phyloP scores from a whole-genome alignment of 2,888 invertebrate genomes.

The Sceliomorpha sp. region DNA sequence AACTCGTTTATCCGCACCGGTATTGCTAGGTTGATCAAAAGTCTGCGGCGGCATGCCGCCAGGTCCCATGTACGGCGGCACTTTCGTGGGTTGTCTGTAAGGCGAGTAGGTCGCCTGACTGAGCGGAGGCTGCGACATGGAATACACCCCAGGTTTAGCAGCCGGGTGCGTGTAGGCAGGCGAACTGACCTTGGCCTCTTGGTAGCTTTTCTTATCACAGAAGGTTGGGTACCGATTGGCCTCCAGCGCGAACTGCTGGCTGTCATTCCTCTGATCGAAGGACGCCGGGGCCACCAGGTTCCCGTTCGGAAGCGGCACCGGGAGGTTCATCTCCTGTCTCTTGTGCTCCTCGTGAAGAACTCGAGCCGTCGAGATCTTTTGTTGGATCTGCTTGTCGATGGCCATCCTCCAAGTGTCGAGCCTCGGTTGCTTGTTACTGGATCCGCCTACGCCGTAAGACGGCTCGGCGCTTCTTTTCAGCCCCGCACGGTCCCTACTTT shows the following conservation, averaged over 20 bases:
- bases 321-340: conserved; percentile 66
- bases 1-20: conserved; percentile 86
- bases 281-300: conserved; percentile 59
- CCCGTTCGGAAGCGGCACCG: conserved; percentile 67
- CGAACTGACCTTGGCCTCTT: conserved; percentile 59
- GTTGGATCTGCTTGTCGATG: conserved; percentile 83
- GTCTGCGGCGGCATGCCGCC: conserved; percentile 28
- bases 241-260: conserved; percentile 61
- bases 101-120: conserved; percentile 56
- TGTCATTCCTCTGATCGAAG: conserved; percentile 69
- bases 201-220: conserved; percentile 75
- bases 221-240: conserved; percentile 65
- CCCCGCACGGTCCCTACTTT: conserved; percentile 65
- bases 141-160: conserved; percentile 57
- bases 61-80: conserved; percentile 52
- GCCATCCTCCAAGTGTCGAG: conserved; percentile 82
- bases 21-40: conserved; percentile 66
- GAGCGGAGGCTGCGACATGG: conserved; percentile 54
- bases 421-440: conserved; percentile 81
- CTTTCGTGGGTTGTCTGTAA: conserved; percentile 64
- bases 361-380: conserved; percentile 78
- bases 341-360: conserved; percentile 69
- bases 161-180: conserved; percentile 60
- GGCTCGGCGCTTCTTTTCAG: conserved; percentile 75
- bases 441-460: conserved; percentile 69